phyloP scores from a whole-genome alignment of 2,888 invertebrate genomes.

The Nesidiocoris tenuis region DNA sequence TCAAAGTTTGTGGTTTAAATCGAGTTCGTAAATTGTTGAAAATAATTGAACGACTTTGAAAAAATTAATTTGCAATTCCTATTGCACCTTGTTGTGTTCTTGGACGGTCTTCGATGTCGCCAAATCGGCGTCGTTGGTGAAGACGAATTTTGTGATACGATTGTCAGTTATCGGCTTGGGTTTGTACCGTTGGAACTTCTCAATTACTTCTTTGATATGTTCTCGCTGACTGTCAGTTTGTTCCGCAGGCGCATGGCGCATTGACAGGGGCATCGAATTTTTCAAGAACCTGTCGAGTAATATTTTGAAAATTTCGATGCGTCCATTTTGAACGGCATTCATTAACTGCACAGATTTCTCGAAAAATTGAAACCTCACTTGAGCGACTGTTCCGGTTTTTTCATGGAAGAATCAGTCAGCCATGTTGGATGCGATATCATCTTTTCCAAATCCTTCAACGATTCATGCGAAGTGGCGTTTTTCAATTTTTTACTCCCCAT shows the following conservation, averaged over 20 bases:
- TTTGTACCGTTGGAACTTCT: constrained; percentile 12
- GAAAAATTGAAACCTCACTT: too few species aligned
- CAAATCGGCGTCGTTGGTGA: constrained; percentile 20
- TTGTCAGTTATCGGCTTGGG: constrained; percentile 26
- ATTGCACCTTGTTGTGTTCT: constrained; percentile 20
- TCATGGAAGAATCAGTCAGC: constrained; percentile 11
- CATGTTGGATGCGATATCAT: constrained; percentile 17
- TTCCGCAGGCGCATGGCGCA: too few species aligned
- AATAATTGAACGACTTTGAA: too few species aligned
- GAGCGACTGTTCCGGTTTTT: too few species aligned
- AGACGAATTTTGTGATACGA: constrained; percentile 23
- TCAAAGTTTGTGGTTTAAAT: too few species aligned
- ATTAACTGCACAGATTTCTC: too few species aligned
- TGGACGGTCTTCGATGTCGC: constrained; percentile 21
- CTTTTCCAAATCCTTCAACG: constrained; percentile 10
- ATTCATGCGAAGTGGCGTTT: background rate
- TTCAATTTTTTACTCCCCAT: too few species aligned
- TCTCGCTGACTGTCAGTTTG: constrained; percentile 2
- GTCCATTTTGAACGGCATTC: too few species aligned
- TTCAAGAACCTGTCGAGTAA: background rate
- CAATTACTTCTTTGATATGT: constrained; percentile 14
- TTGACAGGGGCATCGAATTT: background rate
- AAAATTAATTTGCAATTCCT: too few species aligned
- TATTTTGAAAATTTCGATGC: background rate
- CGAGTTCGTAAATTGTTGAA: too few species aligned